Base-by-base conservation (phyloP, 2,797 vertebrate species). In the Hirundo rustica region DNA sequence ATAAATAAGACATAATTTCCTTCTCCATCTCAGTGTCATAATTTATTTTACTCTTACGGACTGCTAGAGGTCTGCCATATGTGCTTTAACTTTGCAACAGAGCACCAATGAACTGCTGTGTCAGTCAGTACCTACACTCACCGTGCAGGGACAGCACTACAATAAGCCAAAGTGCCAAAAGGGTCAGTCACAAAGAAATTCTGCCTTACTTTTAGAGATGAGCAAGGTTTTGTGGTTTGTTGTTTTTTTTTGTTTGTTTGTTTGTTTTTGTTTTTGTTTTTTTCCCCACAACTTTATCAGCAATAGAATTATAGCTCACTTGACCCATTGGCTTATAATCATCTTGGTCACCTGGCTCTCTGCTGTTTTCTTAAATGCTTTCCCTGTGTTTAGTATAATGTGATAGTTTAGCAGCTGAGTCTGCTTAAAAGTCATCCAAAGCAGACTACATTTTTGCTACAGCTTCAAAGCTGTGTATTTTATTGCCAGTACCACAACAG, bases 1-100 rank as follows among this genome's bases (percentile, higher is more conserved):
- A 99, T 99, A 99, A 99, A 99, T 99, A 99, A 97, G 94, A 94
- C 95, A 89, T 96, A 98, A 96, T 98, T 97, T 98, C 97, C 96
- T 97, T 97, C 92, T 95, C 97, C 96, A 96, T 98, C 96, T 97
- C 58, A 91, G 95, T 94, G 95, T 95, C 97, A 97, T 91, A 97
- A 97, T 96, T 96, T 96, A 97, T 97, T 98, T 97, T 97, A 96
- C 89, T 95, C 97, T 96, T 95, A 97, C 10, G 26, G 96, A 97
- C 94, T 96, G 93, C 90, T 95, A 97, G 95, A 98, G 96, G 97
- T 98, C 98, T 97, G 92, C 97, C 95, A 81, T 80, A 97, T 98
- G 98, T 98, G 99, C 98, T 98, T 98, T 97, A 96, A 93, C 92
- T 96, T 96, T 96, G 97, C 96, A 98, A 96, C 97, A 97, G 98